These are phyloP conservation scores for Trematomus loennbergii DNA, from an alignment of 2,113 vertebrate genomes.

Conservation along the genomic window DNA sequence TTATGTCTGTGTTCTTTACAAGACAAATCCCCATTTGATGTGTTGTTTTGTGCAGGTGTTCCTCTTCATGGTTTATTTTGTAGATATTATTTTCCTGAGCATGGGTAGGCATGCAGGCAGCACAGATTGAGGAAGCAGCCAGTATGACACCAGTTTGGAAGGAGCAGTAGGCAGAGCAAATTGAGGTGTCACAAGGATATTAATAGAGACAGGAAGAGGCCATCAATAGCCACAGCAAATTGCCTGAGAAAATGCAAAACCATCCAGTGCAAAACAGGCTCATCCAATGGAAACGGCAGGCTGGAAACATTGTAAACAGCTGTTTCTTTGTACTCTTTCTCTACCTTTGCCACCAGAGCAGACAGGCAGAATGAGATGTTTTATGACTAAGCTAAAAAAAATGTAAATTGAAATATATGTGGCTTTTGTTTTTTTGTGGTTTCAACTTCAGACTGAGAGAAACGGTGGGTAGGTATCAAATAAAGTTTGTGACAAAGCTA, in stretches of 20 bases:
- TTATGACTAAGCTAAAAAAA: slow-evolving; percentile 36
- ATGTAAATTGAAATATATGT: slow-evolving; percentile 37
- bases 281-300: slow-evolving; percentile 55
- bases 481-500: slow-evolving; percentile 55
- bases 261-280: slow-evolving; percentile 48
- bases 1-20: background rate
- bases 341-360: slow-evolving; percentile 2
- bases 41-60: background rate
- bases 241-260: slow-evolving; percentile 57
- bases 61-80: slow-evolving; percentile 16
- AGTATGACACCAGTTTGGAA: slow-evolving; percentile 14
- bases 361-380: slow-evolving; percentile 21
- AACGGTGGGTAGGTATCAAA: slow-evolving; percentile 31
- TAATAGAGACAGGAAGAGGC: slow-evolving; percentile 62
- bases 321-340: slow-evolving; percentile 39
- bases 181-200: slow-evolving; percentile 70
- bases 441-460: slow-evolving; percentile 13
- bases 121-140: slow-evolving; percentile 26
- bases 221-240: slow-evolving; percentile 51
- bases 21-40: background rate
- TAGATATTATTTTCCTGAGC: slow-evolving; percentile 13
- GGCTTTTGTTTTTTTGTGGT: slow-evolving; percentile 13
- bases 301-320: slow-evolving; percentile 62
- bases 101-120: slow-evolving; percentile 14
- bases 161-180: slow-evolving; percentile 31